Conservation (phyloP, 2,888 invertebrate species). For the Orchestes rusci region DNA sequence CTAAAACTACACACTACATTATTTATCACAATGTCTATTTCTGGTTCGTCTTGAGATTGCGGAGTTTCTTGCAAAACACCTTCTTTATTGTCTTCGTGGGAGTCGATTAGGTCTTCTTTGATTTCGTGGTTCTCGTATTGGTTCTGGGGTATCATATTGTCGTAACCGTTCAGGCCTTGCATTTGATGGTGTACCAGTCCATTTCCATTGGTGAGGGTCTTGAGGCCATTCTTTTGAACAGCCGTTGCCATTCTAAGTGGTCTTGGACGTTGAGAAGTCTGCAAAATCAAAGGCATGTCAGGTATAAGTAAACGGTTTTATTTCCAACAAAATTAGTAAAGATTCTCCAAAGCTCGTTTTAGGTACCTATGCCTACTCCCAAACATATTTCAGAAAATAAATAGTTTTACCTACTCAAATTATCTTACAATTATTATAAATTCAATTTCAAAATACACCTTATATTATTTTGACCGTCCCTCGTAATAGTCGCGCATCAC, state of each 20-base stretch:
- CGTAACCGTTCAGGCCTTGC: constrained; percentile 41
- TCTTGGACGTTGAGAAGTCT: too few relatives aligned
- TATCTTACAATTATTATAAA: too few relatives aligned
- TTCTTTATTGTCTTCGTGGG: constrained; percentile 19
- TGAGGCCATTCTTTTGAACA: constrained; percentile 77
- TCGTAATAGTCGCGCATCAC: too few relatives aligned
- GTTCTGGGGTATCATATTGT: constrained; percentile 24
- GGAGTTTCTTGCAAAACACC: constrained; percentile 6
- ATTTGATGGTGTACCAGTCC: constrained; percentile 42
- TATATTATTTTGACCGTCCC: too few relatives aligned
- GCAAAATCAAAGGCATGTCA: too few relatives aligned
- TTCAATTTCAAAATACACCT: too few relatives aligned
- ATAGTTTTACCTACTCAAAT: too few relatives aligned
- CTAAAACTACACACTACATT: constrained; percentile 97
- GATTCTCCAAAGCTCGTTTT: too few relatives aligned
- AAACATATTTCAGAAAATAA: too few relatives aligned
- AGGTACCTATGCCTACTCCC: too few relatives aligned
- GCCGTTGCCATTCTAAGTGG: constrained; percentile 62
- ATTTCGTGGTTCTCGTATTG: constrained; percentile 46
- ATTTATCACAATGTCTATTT: constrained; percentile 93
- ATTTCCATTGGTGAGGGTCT: constrained; percentile 62
- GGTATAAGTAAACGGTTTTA: too few relatives aligned
- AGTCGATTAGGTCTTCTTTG: constrained; percentile 37
- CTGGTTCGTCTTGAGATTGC: constrained; percentile 49
- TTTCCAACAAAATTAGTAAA: too few relatives aligned